Conservation (phyloP, 2,113 vertebrate species). For the Ornithorhynchus anatinus region DNA sequence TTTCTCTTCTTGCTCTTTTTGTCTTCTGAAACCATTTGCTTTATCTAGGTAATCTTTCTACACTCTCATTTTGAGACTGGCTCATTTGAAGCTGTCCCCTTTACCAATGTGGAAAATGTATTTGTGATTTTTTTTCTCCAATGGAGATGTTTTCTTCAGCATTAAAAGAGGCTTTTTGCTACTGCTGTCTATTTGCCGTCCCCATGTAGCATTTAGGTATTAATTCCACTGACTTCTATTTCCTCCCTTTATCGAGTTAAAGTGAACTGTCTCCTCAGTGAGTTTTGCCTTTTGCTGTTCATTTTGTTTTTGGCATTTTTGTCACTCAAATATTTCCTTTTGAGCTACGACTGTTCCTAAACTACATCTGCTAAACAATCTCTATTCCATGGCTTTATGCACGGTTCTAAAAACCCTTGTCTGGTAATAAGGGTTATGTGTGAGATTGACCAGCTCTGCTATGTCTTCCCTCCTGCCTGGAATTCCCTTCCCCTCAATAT, state of each 20-base stretch:
- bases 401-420: no score
- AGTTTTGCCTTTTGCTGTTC: neutral
- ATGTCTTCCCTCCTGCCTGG: no score
- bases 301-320: neutral
- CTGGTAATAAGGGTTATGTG: no score
- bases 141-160: constrained; percentile 29
- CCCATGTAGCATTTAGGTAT: neutral
- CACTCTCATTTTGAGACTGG: no score
- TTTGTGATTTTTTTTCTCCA: constrained; percentile 24
- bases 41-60: constrained; percentile 39
- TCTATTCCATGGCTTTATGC: no score
- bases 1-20: constrained; percentile 25
- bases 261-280: neutral
- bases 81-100: no score
- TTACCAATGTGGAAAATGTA: no score
- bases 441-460: no score
- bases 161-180: constrained; percentile 4
- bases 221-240: neutral
- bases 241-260: constrained; percentile 10
- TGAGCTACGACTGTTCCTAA: neutral
- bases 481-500: no score
- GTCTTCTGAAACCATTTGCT: constrained; percentile 26
- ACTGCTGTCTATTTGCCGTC: neutral
- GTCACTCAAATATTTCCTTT: neutral
- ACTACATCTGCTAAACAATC: neutral